Evolutionary conservation across 2,113 vertebrate genomes (phyloP).

Genomic region (Dromiciops gliroides): DNA sequence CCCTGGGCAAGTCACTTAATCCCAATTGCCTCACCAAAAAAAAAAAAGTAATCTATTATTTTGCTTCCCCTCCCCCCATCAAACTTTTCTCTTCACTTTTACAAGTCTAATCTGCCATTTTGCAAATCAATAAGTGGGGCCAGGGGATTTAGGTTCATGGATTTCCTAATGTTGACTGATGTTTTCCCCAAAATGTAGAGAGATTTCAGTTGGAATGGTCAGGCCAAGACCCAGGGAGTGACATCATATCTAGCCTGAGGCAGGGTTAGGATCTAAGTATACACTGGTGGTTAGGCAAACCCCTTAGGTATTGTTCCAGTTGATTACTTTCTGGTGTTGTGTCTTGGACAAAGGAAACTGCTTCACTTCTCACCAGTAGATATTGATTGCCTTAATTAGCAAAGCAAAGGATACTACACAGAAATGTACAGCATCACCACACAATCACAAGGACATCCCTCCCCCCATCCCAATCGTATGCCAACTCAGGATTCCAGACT

Average conservation of each 20-base stretch:
- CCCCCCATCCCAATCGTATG: rapidly evolving
- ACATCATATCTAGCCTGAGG: neutral
- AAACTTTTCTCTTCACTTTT: slow-evolving; percentile 42
- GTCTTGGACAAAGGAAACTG: neutral
- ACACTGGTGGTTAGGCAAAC: neutral
- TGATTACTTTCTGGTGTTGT: neutral
- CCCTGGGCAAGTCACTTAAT: too few species aligned
- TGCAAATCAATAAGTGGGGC: slow-evolving; percentile 4
- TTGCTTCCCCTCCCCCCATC: slow-evolving; percentile 28
- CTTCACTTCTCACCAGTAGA: neutral
- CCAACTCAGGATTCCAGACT: too few species aligned
- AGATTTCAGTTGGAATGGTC: neutral
- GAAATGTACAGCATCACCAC: neutral
- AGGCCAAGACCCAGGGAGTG: neutral
- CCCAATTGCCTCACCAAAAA: too few species aligned
- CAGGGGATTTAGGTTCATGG: neutral
- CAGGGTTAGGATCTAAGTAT: neutral
- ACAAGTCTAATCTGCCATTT: neutral
- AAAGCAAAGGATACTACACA: neutral
- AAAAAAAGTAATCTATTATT: too few species aligned
- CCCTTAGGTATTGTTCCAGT: neutral
- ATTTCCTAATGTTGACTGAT: neutral
- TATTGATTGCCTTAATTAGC: neutral
- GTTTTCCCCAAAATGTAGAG: neutral
- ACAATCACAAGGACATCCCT: neutral